These are phyloP conservation scores for Alethe diademata DNA, from an alignment of 2,113 vertebrate species.

Conservation along the genomic window DNA sequence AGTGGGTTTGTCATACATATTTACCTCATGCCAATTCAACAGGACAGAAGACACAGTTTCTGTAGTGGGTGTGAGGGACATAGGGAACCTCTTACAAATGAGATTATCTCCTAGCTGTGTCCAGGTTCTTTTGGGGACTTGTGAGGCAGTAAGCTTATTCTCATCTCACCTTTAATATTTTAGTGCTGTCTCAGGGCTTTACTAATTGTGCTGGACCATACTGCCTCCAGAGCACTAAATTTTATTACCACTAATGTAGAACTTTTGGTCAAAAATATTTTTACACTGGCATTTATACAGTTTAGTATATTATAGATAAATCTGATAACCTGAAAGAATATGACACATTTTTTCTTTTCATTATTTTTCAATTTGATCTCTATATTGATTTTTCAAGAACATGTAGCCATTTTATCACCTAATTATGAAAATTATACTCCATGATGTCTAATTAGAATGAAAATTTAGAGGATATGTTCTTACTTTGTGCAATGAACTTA, in stretches of 20 bases:
- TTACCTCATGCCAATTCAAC: background rate
- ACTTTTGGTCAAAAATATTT: slow-evolving; percentile 13
- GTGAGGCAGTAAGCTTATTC: background rate
- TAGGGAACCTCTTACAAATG: background rate
- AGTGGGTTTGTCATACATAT: background rate
- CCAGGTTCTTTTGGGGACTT: background rate
- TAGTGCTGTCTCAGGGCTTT: slow-evolving; percentile 25
- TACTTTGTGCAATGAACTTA: slow-evolving; percentile 42
- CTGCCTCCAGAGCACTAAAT: slow-evolving; percentile 9
- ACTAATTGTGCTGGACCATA: slow-evolving; percentile 32
- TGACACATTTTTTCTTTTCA: background rate
- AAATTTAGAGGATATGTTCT: slow-evolving; percentile 23
- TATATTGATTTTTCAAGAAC: background rate
- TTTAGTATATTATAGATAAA: slow-evolving; percentile 14
- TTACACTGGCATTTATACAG: background rate
- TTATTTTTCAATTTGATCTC: background rate
- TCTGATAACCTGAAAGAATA: background rate
- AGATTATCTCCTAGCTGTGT: background rate
- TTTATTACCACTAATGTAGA: background rate
- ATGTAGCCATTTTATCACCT: background rate
- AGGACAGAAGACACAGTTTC: background rate
- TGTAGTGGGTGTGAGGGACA: background rate
- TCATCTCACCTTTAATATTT: slow-evolving; percentile 13
- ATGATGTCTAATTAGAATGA: slow-evolving; percentile 1
- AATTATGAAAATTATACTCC: slow-evolving; percentile 24